Base-by-base conservation (phyloP, 2,888 invertebrate genomes). In the Pheosia gnoma region DNA sequence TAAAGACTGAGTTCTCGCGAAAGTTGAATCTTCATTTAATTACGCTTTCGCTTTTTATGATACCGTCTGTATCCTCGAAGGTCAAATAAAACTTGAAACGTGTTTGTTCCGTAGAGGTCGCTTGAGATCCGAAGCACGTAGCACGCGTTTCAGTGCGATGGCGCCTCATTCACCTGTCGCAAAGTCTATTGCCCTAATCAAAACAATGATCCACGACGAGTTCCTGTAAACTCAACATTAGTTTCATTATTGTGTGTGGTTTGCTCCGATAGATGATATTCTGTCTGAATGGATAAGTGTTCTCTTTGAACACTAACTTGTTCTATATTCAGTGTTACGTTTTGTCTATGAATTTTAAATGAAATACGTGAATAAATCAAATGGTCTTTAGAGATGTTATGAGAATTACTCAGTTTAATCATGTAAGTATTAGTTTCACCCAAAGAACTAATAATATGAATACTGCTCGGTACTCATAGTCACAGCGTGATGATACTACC, bases 251-350 rank as follows among this genome's bases (percentile, higher is more conserved):
- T 43, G 10, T 8, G 39, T 6, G 7, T 39, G 39, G 39, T 51
- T 11, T 49, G 10, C 13, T 49, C 6, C 8, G 13, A 13, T 51
- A 58, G 58, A 59, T 51, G 38, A 45, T 59, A 3, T 66, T 55
- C 59, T 61, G 59, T 45, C 59, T 66, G 59, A 68, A 64, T 64
- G 63, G 68, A 66, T 59, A 66, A 64, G 64, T 25, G 13, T 58
- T 60, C 25, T 56, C 58, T 58, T 55, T 45, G 39, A 39, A 39
- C 39, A 39, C 39, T 39, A 25, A 25, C 25, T 25, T 25, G 25
- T 25, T 25, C 25, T 25, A 25, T 25, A 25, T 25, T 25, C 47
- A 1, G 3, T 11, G 1, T 4, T 38, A 3, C 38, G 37, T 54
- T 11, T 13, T 54, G 10, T 3, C 4, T 38, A 54, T 54, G 54